Evolutionary conservation across 1,140 invertebrate genomes (phyloP).

Genomic region (Drosophila baimaii): DNA sequence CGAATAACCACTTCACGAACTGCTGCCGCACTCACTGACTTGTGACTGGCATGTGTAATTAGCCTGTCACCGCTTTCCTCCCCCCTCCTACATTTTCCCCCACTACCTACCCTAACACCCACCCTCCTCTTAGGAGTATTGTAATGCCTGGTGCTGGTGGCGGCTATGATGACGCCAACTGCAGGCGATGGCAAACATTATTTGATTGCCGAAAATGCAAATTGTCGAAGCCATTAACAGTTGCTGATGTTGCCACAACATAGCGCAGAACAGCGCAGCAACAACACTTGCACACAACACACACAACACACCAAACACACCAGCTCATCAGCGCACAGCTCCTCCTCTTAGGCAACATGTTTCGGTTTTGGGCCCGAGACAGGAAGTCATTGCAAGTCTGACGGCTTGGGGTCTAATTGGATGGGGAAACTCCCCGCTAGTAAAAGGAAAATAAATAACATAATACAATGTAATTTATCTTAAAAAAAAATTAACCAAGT

Average conservation of each 20-base stretch:
- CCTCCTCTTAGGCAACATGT: neutral
- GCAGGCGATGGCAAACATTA: slow-evolving; percentile 48
- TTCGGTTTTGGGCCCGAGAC: slow-evolving; percentile 14
- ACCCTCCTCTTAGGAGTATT: slow-evolving; percentile 2
- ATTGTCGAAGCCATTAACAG: slow-evolving; percentile 54
- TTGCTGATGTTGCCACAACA: slow-evolving; percentile 35
- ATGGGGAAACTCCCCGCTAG: neutral
- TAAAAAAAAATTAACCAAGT: no score
- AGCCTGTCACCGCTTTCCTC: slow-evolving; percentile 37
- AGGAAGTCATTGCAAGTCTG: slow-evolving; percentile 18
- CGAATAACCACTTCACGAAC: slow-evolving; percentile 39
- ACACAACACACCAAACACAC: no score
- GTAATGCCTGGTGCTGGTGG: slow-evolving; percentile 18
- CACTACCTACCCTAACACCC: no score
- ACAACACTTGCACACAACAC: neutral
- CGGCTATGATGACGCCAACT: slow-evolving; percentile 41
- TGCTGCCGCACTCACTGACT: slow-evolving; percentile 22
- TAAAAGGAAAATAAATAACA: neutral
- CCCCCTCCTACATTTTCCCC: neutral
- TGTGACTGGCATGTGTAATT: slow-evolving; percentile 78
- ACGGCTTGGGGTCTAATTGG: slow-evolving; percentile 13
- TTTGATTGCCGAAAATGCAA: slow-evolving; percentile 57
- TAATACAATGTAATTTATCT: no score
- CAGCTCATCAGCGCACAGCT: no score
- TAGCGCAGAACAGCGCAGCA: neutral